A percentile compares a stretch with the other conserved stretches of the same genome.
phyloP scores from a whole-genome alignment of 1,140 invertebrate genomes.

The Metopolophium dirhodum region DNA sequence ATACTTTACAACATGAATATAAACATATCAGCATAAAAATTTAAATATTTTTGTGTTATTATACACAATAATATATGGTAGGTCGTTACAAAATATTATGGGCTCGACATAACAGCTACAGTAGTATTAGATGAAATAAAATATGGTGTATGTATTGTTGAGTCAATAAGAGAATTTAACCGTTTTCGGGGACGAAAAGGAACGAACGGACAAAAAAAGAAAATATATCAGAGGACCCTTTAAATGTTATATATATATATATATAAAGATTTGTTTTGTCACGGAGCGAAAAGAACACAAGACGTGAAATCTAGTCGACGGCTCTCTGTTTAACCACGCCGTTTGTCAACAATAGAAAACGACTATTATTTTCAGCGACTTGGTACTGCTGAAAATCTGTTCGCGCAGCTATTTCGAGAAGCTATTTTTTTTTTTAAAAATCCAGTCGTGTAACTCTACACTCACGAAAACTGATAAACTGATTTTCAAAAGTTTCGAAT shows the following conservation, averaged over 20 bases:
- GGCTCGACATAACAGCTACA: neutral
- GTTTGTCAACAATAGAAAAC: neutral
- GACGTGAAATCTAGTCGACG: neutral
- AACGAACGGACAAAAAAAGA: neutral
- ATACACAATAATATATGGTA: neutral
- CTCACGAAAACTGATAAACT: neutral
- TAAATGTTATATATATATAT: constrained; percentile 4
- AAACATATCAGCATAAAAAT: neutral
- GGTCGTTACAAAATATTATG: neutral
- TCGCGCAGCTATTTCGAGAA: neutral
- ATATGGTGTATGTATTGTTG: neutral
- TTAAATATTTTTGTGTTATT: neutral
- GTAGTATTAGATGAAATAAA: neutral
- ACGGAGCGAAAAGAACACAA: neutral
- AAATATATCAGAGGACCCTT: constrained; percentile 2
- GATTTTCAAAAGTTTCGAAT: neutral
- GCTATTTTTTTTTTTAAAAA: neutral
- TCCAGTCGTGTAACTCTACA: neutral
- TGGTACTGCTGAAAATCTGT: neutral
- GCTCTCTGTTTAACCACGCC: neutral
- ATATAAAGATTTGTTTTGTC: neutral
- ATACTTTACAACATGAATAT: neutral
- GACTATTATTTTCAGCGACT: neutral
- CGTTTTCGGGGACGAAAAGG: neutral
- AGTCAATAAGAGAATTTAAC: neutral